A percentile compares a stretch with the other conserved stretches of the same genome.
Conservation (phyloP, 1,140 invertebrate genomes). For the Euura saliciscinereae region DNA sequence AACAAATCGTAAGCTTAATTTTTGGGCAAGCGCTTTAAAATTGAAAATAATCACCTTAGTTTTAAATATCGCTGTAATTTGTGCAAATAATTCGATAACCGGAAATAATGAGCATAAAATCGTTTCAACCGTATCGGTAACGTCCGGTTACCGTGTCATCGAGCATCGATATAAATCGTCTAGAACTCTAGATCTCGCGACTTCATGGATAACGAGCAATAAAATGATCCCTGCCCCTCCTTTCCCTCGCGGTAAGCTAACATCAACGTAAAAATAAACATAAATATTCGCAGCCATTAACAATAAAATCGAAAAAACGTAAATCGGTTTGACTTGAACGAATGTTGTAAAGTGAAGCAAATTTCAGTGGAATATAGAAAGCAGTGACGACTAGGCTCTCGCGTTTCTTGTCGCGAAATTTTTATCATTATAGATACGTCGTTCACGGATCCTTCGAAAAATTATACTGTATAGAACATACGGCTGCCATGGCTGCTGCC, state of each 20-base stretch:
- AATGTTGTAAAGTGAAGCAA: too few relatives aligned
- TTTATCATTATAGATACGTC: too few relatives aligned
- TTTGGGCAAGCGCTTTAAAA: slow-evolving; percentile 5
- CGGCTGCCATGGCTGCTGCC: neutral
- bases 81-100: slow-evolving; percentile 50
- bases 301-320: too few relatives aligned
- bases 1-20: neutral
- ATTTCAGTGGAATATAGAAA: too few relatives aligned
- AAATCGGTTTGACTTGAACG: too few relatives aligned
- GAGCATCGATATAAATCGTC: neutral
- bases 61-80: slow-evolving; percentile 36
- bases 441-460: too few relatives aligned
- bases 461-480: neutral
- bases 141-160: slow-evolving; percentile 1
- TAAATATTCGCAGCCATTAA: too few relatives aligned
- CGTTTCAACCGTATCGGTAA: neutral
- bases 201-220: slow-evolving; percentile 1
- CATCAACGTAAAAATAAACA: too few relatives aligned
- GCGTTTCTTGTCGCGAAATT: too few relatives aligned
- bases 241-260: too few relatives aligned
- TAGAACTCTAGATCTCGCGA: neutral
- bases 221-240: neutral
- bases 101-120: neutral
- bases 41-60: neutral
- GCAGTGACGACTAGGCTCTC: too few relatives aligned